Conservation (phyloP, 2,113 vertebrate species). For the Corythornis madagascariensis region DNA sequence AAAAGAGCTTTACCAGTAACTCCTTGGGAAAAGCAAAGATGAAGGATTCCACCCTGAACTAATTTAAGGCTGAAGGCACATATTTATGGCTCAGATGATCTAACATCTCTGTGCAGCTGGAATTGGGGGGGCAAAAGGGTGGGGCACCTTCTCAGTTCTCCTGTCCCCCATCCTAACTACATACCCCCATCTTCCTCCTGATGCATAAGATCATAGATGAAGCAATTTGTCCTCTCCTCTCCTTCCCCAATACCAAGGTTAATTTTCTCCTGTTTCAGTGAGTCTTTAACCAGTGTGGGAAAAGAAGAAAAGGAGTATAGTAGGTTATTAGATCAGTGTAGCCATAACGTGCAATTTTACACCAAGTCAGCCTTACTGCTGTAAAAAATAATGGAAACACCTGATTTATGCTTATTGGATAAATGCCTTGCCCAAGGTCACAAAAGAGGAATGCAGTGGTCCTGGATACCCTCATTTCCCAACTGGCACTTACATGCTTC, state of each 20-base stretch:
- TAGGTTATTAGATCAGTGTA: not conserved
- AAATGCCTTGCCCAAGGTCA: not conserved
- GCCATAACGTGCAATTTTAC: not conserved
- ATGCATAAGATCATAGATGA: not conserved
- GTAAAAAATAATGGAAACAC: not conserved
- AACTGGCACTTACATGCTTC: not conserved
- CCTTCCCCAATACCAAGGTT: not conserved
- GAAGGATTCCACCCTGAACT: not conserved
- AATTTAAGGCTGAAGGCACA: not conserved
- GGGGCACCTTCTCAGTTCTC: not conserved
- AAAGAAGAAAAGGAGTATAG: not conserved
- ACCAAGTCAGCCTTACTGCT: not conserved
- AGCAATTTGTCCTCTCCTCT: not conserved
- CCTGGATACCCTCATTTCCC: not conserved
- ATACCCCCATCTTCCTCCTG: not conserved
- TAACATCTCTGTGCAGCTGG: not conserved
- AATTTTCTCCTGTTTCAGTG: not conserved
- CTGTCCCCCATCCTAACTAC: not conserved
- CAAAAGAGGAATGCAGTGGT: not conserved
- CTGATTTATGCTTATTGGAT: not conserved
- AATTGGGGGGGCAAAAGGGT: accelerated
- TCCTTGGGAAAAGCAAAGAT: not conserved
- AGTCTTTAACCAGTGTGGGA: not conserved
- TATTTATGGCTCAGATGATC: not conserved
- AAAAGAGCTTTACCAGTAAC: not conserved